Conservation (phyloP, 23 tunicate genomes). For the Styela clava region DNA sequence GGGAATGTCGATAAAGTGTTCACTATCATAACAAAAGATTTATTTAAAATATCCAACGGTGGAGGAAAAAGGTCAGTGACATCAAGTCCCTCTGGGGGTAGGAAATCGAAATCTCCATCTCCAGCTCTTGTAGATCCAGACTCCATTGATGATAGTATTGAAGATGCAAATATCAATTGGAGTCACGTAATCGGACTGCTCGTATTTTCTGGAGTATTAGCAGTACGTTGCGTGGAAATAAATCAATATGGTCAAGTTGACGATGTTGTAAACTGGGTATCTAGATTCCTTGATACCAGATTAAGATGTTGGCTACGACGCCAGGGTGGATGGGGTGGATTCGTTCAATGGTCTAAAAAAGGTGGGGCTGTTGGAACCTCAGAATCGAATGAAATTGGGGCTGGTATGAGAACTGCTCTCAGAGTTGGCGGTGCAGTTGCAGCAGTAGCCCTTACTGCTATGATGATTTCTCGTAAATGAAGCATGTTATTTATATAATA, state of each 20-base stretch:
- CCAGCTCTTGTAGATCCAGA: conserved; percentile 22
- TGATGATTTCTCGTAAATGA: conserved; percentile 18
- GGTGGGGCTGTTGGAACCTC: not conserved
- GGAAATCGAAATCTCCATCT: conserved; percentile 21
- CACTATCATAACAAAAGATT: conserved; percentile 1
- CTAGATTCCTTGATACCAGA: conserved; percentile 48
- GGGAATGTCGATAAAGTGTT: conserved; percentile 15
- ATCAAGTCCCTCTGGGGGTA: not conserved
- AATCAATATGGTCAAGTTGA: conserved; percentile 40
- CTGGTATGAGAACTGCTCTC: not conserved
- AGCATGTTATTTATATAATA: not conserved
- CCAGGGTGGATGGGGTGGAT: conserved; percentile 71
- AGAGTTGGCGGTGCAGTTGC: conserved; percentile 17
- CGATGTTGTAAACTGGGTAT: conserved; percentile 39
- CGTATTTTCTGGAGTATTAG: conserved; percentile 47
- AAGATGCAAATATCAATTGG: conserved; percentile 60
- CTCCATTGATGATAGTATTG: conserved; percentile 6
- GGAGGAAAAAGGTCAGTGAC: not conserved
- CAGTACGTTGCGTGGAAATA: conserved; percentile 55
- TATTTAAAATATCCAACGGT: not conserved
- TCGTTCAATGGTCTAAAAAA: not conserved
- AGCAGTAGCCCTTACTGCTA: conserved; percentile 13
- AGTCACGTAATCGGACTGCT: conserved; percentile 50
- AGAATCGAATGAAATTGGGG: not conserved
- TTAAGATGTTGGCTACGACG: conserved; percentile 33